Conservation (phyloP, 2,797 vertebrate species). For the Phaenicophaeus curvirostris region DNA sequence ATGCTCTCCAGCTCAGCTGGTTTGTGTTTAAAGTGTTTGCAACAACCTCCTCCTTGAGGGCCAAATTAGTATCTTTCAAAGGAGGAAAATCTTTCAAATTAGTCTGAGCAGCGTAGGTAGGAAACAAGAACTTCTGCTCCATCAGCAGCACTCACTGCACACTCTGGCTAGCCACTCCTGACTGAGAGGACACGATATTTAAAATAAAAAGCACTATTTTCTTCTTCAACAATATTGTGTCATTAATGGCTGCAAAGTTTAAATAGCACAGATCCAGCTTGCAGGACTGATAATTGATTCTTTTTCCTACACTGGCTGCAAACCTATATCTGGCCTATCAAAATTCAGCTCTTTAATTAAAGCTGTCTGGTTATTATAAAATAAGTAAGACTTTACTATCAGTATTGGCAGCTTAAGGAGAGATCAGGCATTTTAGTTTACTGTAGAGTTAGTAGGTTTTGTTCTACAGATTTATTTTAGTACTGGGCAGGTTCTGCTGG, state of each 20-base stretch:
- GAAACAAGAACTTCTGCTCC: not conserved
- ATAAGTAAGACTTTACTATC: not conserved
- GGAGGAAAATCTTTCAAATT: constrained; percentile 14
- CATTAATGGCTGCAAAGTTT: not conserved
- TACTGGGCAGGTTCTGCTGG: not conserved
- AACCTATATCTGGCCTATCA: not conserved
- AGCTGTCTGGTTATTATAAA: not conserved
- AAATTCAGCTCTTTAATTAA: not conserved
- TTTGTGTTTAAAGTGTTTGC: not conserved
- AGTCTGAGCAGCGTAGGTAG: not conserved
- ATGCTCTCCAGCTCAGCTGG: not conserved
- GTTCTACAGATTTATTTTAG: not conserved
- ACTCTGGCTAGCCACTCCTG: not conserved
- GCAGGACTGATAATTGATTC: not conserved
- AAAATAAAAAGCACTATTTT: not conserved
- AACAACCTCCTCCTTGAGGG: not conserved
- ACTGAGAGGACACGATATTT: constrained; percentile 11
- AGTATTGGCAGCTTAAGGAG: not conserved
- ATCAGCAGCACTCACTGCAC: fast-evolving
- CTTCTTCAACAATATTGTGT: not conserved
- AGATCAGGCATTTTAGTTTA: not conserved
- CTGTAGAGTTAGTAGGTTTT: not conserved
- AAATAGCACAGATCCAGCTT: not conserved
- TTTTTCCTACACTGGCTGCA: not conserved
- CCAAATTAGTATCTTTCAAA: not conserved